Percentiles rank a stretch among this genome's conserved stretches.
phyloP scores from a whole-genome alignment of 2,888 invertebrate species.

The Bimastos eiseni region DNA sequence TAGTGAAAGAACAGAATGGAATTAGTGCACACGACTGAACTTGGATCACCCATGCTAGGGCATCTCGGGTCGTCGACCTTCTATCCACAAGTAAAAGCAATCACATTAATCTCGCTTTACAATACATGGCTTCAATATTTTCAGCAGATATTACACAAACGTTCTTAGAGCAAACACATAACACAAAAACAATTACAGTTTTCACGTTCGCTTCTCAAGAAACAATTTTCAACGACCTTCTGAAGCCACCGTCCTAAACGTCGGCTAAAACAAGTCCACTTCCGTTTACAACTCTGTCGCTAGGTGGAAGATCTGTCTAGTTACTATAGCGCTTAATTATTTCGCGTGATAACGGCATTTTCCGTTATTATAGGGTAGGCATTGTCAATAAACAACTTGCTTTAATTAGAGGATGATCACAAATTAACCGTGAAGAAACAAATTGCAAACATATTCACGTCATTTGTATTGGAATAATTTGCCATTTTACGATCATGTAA shows the following conservation, averaged over 20 bases:
- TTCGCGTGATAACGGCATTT: too few species aligned
- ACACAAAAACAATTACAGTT: neutral
- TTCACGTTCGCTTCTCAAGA: neutral
- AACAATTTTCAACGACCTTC: neutral
- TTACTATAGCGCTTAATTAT: neutral
- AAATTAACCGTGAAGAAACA: neutral
- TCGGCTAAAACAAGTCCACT: slow-evolving; percentile 13
- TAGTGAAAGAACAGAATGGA: neutral
- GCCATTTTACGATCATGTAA: too few species aligned
- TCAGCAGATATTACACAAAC: neutral
- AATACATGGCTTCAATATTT: neutral
- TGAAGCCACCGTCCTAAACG: neutral
- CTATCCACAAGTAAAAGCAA: neutral
- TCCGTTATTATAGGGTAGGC: neutral
- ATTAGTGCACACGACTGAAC: neutral
- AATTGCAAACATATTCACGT: neutral
- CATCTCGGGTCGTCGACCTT: neutral
- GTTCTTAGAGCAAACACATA: neutral
- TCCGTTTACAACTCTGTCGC: neutral
- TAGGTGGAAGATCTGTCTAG: neutral
- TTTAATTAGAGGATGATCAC: neutral
- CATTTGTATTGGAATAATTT: neutral
- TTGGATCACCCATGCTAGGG: neutral
- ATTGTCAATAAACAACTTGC: neutral
- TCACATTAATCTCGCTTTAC: neutral